Conservation (phyloP, 53 echinoderm and acorn worm species). For the Henricia sp. region DNA sequence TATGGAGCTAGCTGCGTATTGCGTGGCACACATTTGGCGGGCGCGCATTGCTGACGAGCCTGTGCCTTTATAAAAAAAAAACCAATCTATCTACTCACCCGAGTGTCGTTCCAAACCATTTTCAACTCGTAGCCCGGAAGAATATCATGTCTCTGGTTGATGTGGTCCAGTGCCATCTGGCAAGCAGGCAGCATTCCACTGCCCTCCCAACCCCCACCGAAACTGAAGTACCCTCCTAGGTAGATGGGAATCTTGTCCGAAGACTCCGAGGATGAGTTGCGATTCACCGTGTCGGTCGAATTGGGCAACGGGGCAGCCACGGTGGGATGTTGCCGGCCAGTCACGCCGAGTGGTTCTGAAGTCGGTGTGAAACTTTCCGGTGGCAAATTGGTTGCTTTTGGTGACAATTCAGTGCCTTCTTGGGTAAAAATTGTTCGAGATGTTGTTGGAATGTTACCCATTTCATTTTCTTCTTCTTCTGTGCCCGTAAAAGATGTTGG, state of each 20-base stretch:
- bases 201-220: constrained; percentile 70
- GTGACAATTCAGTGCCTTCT: too few relatives aligned
- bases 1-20: too few relatives aligned
- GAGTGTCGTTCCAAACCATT: constrained; percentile 88
- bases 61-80: too few relatives aligned
- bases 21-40: too few relatives aligned
- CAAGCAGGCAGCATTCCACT: constrained; percentile 77
- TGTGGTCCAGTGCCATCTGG: constrained; percentile 75
- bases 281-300: neutral
- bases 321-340: neutral
- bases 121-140: constrained; percentile 72
- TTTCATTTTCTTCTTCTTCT: too few relatives aligned
- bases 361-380: neutral
- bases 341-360: neutral
- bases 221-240: constrained; percentile 68
- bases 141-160: constrained; percentile 64
- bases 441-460: too few relatives aligned
- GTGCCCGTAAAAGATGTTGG: too few relatives aligned
- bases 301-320: neutral
- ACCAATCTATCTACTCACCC: constrained; percentile 66
- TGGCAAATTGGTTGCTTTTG: neutral
- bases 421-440: too few relatives aligned
- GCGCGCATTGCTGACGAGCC: too few relatives aligned
- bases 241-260: constrained; percentile 75
- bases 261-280: too few relatives aligned